A percentile compares a stretch with the other conserved stretches of the same genome.
phyloP scores from a whole-genome alignment of 1,140 invertebrate species.

The Ceratoteleas bidentatus region DNA sequence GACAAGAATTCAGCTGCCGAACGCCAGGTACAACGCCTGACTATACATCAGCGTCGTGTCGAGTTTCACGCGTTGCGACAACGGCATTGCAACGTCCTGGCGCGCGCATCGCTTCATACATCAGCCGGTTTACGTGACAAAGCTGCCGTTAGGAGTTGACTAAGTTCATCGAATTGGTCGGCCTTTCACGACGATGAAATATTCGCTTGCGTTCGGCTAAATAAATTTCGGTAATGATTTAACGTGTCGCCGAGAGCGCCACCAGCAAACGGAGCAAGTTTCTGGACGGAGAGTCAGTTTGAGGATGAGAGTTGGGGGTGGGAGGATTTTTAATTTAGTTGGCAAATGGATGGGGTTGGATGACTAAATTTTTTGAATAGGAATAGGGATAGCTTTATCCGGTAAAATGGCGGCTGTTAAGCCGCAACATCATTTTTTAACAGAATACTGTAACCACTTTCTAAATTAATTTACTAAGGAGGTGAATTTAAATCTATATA shows the following conservation, averaged over 20 bases:
- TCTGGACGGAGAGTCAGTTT: not conserved
- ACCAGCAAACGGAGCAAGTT: not conserved
- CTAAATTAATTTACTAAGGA: no score
- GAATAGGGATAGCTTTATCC: no score
- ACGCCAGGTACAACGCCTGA: constrained; percentile 45
- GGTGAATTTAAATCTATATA: no score
- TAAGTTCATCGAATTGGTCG: constrained; percentile 58
- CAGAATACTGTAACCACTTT: no score
- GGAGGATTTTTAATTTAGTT: no score
- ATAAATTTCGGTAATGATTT: constrained; percentile 42
- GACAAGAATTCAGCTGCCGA: constrained; percentile 55
- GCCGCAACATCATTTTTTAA: no score
- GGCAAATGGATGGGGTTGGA: no score
- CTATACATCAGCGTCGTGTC: constrained; percentile 63
- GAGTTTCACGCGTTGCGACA: constrained; percentile 62
- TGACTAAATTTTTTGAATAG: no score
- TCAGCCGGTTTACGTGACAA: constrained; percentile 61
- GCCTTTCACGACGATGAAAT: constrained; percentile 38
- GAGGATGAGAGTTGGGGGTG: no score
- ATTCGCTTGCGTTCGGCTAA: constrained; percentile 29
- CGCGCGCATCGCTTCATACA: constrained; percentile 62
- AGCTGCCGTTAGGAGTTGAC: constrained; percentile 59
- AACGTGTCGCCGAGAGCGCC: not conserved
- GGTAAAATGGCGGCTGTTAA: no score
- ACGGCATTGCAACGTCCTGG: constrained; percentile 56